Conservation (phyloP, 2,888 invertebrate genomes). For the Dicranocentrus wangi region DNA sequence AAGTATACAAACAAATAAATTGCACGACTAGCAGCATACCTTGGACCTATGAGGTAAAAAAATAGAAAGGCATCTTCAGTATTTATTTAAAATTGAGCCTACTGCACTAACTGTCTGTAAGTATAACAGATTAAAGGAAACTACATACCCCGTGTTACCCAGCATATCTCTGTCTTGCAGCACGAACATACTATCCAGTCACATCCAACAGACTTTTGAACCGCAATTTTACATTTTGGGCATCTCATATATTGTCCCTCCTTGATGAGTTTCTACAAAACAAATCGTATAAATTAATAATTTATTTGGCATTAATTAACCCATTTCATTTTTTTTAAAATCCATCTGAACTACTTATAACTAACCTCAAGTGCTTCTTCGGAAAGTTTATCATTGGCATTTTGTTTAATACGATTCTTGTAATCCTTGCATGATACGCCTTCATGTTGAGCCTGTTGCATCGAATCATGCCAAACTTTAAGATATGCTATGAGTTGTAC, state of each 20-base stretch:
- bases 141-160: slow-evolving; percentile 87
- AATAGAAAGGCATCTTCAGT: neutral
- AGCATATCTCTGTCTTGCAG: slow-evolving; percentile 85
- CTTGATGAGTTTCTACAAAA: slow-evolving; percentile 81
- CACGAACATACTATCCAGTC: slow-evolving; percentile 91
- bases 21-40: slow-evolving; percentile 1
- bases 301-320: neutral
- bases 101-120: neutral
- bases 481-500: slow-evolving; percentile 21
- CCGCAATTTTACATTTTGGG: slow-evolving; percentile 87
- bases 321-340: neutral
- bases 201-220: slow-evolving; percentile 94
- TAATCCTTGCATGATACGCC: slow-evolving; percentile 87
- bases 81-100: neutral
- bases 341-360: slow-evolving; percentile 8
- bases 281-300: neutral
- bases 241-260: slow-evolving; percentile 90
- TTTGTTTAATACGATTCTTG: slow-evolving; percentile 80
- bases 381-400: slow-evolving; percentile 84
- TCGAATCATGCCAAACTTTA: neutral
- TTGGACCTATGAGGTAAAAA: slow-evolving; percentile 34
- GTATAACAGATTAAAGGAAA: no score
- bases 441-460: slow-evolving; percentile 83
- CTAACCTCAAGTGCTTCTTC: slow-evolving; percentile 82
- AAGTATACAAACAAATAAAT: slow-evolving; percentile 3